Evolutionary conservation across 2,113 vertebrate species (phyloP).

Genomic region (Megalops atlanticus): DNA sequence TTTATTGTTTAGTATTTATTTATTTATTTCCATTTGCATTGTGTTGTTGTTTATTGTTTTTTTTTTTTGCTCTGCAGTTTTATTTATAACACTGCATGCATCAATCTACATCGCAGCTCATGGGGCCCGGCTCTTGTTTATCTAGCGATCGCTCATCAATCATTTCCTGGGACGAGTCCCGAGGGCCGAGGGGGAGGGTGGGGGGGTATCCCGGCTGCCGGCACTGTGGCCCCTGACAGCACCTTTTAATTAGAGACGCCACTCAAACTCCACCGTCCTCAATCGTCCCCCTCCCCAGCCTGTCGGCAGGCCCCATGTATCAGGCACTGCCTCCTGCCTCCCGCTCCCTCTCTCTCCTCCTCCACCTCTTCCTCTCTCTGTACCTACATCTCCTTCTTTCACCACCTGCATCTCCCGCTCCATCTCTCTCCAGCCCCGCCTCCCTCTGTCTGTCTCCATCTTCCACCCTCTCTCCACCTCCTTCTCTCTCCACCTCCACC

Average conservation of each 20-base stretch:
- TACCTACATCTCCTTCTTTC: too few relatives aligned
- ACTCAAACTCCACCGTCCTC: conserved; percentile 63
- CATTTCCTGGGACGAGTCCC: conserved; percentile 64
- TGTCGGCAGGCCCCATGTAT: background rate
- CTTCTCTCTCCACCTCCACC: background rate
- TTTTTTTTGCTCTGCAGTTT: conserved; percentile 50
- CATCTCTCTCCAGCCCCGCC: too few relatives aligned
- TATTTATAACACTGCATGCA: conserved; percentile 67
- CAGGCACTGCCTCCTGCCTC: background rate
- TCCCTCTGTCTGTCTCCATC: too few relatives aligned
- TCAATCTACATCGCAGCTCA: conserved; percentile 67
- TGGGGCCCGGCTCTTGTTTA: conserved; percentile 63
- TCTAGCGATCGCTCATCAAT: conserved; percentile 77
- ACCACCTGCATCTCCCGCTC: too few relatives aligned
- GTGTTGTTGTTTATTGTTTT: conserved; percentile 55
- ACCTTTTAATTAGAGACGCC: conserved; percentile 77
- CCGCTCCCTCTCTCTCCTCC: background rate
- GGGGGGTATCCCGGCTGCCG: conserved; percentile 58
- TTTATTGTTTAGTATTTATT: conserved; percentile 53
- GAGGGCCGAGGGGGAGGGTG: conserved; percentile 53
- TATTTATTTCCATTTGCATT: conserved; percentile 56
- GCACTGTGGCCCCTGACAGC: conserved; percentile 69
- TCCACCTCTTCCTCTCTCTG: too few relatives aligned
- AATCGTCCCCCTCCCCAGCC: conserved; percentile 47
- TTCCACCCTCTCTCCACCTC: too few relatives aligned